These are phyloP conservation scores for Polyommatus iphigenia DNA, from an alignment of 2,888 invertebrate genomes.

Conservation along the genomic window DNA sequence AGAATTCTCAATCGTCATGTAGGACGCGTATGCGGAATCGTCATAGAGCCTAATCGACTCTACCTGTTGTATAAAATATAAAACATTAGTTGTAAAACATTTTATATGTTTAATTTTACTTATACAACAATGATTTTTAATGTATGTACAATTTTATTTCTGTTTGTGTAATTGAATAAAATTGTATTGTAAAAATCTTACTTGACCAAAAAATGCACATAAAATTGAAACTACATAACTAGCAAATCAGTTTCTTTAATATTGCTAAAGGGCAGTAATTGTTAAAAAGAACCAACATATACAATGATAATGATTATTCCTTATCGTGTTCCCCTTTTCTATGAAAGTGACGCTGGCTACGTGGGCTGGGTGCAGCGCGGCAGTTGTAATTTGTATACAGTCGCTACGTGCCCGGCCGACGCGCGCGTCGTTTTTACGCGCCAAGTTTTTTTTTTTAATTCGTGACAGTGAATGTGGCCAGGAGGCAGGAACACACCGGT, in stretches of 20 bases:
- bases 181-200: not conserved
- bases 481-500: constrained; percentile 67
- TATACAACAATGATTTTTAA: not conserved
- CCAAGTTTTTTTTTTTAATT: constrained; percentile 34
- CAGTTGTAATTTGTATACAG: constrained; percentile 47
- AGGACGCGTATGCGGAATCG: not conserved
- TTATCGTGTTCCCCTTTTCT: constrained; percentile 68
- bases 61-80: not conserved
- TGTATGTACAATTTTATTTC: not conserved
- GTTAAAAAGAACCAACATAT: constrained; percentile 5
- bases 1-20: constrained; percentile 16
- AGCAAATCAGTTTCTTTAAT: not conserved
- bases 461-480: constrained; percentile 41
- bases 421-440: constrained; percentile 51
- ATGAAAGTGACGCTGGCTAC: constrained; percentile 56
- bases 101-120: not conserved
- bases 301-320: constrained; percentile 51
- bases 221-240: not conserved
- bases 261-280: not conserved
- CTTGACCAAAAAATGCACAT: not conserved
- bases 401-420: constrained; percentile 59
- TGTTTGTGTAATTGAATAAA: not conserved
- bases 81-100: not conserved
- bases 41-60: not conserved
- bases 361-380: constrained; percentile 25